Conservation (phyloP, 2,797 vertebrate genomes). For the Urosaurus nigricauda region DNA sequence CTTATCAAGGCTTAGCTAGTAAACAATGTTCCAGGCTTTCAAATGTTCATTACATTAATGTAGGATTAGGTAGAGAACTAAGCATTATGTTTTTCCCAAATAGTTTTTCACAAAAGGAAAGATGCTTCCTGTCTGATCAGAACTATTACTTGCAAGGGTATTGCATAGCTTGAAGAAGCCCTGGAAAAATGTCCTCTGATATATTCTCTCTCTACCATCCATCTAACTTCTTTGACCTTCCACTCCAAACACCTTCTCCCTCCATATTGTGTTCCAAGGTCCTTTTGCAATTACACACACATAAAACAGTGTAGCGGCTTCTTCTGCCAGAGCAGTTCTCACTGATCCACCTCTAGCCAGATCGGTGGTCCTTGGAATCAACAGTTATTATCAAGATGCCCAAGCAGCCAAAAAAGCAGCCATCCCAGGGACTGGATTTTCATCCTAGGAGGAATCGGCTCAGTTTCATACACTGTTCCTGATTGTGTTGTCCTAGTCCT, state of each 20-base stretch:
- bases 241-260: not conserved
- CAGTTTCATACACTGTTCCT: not conserved
- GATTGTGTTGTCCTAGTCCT: not conserved
- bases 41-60: not conserved
- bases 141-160: too few relatives aligned
- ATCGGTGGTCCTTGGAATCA: not conserved
- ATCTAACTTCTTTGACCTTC: not conserved
- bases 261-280: not conserved
- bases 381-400: not conserved
- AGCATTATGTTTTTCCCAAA: not conserved
- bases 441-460: not conserved
- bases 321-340: too few relatives aligned
- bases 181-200: too few relatives aligned
- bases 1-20: not conserved
- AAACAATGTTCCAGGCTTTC: not conserved
- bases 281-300: too few relatives aligned
- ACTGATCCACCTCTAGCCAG: too few relatives aligned
- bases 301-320: too few relatives aligned
- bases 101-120: not conserved
- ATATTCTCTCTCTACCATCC: too few relatives aligned
- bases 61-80: too few relatives aligned
- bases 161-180: too few relatives aligned
- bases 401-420: not conserved
- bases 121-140: not conserved
- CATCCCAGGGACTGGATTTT: not conserved